Conservation (phyloP, 2,113 vertebrate species). For the Dipodomys ordii region DNA sequence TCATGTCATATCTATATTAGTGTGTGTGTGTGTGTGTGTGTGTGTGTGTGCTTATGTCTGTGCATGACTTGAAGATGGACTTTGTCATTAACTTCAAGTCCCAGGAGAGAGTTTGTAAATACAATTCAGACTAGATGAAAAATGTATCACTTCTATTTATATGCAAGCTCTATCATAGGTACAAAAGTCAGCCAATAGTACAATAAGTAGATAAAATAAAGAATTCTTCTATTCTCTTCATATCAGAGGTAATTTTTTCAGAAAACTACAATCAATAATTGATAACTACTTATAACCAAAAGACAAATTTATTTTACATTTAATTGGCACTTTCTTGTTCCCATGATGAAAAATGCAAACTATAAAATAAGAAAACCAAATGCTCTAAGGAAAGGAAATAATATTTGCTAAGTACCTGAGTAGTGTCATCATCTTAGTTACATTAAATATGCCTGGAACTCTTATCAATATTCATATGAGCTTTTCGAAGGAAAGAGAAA, state of each 20-base stretch:
- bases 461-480: slow-evolving; percentile 3
- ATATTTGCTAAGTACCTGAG: slow-evolving; percentile 34
- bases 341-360: neutral
- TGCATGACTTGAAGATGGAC: neutral
- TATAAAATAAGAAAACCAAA: slow-evolving; percentile 2
- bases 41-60: neutral
- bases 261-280: neutral
- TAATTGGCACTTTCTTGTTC: neutral
- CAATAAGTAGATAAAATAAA: neutral
- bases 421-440: neutral
- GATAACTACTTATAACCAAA: neutral
- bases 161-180: neutral
- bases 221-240: neutral
- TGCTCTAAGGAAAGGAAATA: neutral
- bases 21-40: neutral
- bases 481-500: slow-evolving; percentile 32
- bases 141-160: neutral
- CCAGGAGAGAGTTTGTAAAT: neutral
- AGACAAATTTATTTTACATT: slow-evolving; percentile 19
- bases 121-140: neutral
- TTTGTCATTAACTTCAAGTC: neutral
- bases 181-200: neutral
- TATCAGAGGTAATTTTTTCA: neutral
- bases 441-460: neutral
- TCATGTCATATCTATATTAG: neutral